Evolutionary conservation across 2,888 invertebrate species (phyloP).

Genomic region (Microchrysa polita): DNA sequence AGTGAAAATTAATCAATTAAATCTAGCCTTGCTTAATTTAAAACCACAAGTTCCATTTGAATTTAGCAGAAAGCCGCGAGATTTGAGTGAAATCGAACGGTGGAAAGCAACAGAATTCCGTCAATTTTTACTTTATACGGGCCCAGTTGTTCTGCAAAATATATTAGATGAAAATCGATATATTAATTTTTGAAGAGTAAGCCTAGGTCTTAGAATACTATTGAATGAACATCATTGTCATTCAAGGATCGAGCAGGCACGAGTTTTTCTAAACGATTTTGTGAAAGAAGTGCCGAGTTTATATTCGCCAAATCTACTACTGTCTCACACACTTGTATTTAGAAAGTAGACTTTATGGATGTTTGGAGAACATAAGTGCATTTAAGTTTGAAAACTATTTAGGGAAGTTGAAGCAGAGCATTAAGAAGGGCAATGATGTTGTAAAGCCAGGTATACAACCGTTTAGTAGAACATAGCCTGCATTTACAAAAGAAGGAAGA

Average conservation of each 20-base stretch:
- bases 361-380: conserved; percentile 53
- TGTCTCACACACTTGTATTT: neutral
- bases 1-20: neutral
- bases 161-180: conserved; percentile 44
- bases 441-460: conserved; percentile 5
- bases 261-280: neutral
- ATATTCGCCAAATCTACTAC: neutral
- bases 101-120: conserved; percentile 50
- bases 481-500: no score
- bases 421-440: conserved; percentile 23
- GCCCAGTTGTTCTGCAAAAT: conserved; percentile 26
- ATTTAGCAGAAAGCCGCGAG: conserved; percentile 7
- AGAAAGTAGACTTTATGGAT: conserved; percentile 24
- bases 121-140: conserved; percentile 44
- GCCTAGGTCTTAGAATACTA: conserved; percentile 47
- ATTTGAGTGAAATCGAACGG: conserved; percentile 2
- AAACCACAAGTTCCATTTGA: neutral
- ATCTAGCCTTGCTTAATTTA: neutral
- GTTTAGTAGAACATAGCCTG: neutral
- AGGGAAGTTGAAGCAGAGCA: neutral
- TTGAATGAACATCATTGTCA: conserved; percentile 7
- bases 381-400: conserved; percentile 39
- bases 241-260: neutral
- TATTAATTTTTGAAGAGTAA: conserved; percentile 51
- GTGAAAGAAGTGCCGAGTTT: neutral